These are phyloP conservation scores for Melanchra persicariae DNA, from an alignment of 2,888 invertebrate species.

Conservation along the genomic window DNA sequence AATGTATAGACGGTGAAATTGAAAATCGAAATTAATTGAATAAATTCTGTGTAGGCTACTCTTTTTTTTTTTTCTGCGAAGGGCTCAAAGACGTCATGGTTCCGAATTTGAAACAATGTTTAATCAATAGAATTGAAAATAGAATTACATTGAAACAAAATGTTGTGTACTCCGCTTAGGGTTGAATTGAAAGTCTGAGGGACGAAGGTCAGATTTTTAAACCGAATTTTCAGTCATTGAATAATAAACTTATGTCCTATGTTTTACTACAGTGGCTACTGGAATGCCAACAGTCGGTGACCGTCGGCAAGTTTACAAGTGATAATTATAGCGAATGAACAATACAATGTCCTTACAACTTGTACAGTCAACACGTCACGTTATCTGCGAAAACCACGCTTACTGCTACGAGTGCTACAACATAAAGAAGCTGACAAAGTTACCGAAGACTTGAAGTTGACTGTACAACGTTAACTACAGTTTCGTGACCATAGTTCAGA, in stretches of 20 bases:
- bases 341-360: constrained; percentile 52
- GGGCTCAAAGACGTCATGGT: neutral
- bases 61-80: constrained; percentile 16
- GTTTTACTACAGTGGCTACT: constrained; percentile 2
- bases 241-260: constrained; percentile 18
- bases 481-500: constrained; percentile 39
- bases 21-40: constrained; percentile 37
- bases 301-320: constrained; percentile 30
- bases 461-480: constrained; percentile 21
- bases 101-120: constrained; percentile 5
- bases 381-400: constrained; percentile 7
- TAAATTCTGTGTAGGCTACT: constrained; percentile 25
- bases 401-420: neutral
- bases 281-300: constrained; percentile 51
- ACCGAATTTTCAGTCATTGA: constrained; percentile 3
- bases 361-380: neutral
- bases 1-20: constrained; percentile 15
- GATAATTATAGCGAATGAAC: constrained; percentile 56
- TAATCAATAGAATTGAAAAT: constrained; percentile 18
- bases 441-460: neutral
- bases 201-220: neutral
- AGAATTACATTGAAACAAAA: constrained; percentile 14
- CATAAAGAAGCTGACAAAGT: neutral
- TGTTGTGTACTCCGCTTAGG: neutral
- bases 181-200: neutral